These are phyloP conservation scores for Cremastinae sp. DNA, from an alignment of 2,888 invertebrate genomes.

Conservation along the genomic window DNA sequence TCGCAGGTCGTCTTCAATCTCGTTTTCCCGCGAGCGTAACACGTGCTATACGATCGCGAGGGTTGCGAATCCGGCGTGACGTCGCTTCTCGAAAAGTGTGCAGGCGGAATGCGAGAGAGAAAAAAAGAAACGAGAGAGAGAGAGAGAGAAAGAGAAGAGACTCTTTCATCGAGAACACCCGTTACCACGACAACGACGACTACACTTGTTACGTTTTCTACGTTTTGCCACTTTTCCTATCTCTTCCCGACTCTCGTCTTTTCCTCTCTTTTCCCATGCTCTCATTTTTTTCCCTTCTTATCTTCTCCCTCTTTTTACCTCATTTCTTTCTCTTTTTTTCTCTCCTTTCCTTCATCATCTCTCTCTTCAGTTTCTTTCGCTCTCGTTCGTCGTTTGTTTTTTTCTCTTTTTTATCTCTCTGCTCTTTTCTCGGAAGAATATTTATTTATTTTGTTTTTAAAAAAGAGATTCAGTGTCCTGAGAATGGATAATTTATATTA, in stretches of 20 bases:
- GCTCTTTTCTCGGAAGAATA: too few species aligned
- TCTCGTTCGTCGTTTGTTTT: too few species aligned
- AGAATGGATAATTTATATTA: too few species aligned
- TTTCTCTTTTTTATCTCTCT: too few species aligned
- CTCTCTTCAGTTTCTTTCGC: too few species aligned
- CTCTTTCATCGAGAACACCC: conserved; percentile 52
- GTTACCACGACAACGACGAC: conserved; percentile 52
- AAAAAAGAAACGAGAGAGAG: conserved; percentile 11
- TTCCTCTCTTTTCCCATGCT: background rate
- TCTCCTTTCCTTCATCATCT: too few species aligned
- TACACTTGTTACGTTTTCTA: conserved; percentile 34
- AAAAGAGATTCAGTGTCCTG: too few species aligned
- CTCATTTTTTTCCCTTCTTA: conserved; percentile 6
- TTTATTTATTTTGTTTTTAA: too few species aligned
- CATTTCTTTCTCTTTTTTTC: conserved; percentile 1
- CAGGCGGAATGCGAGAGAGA: background rate
- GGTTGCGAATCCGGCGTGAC: conserved; percentile 27
- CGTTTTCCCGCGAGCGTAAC: conserved; percentile 15
- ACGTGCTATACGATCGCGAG: conserved; percentile 23
- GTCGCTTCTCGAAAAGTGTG: conserved; percentile 12
- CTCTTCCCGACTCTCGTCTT: too few species aligned
- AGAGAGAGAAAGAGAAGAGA: conserved; percentile 38
- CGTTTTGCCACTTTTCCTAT: conserved; percentile 38
- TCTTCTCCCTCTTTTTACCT: conserved; percentile 3
- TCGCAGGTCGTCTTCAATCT: conserved; percentile 50